These are phyloP conservation scores for Catamblyrhynchus diadema DNA, from an alignment of 2,797 vertebrate genomes.

Conservation along the genomic window DNA sequence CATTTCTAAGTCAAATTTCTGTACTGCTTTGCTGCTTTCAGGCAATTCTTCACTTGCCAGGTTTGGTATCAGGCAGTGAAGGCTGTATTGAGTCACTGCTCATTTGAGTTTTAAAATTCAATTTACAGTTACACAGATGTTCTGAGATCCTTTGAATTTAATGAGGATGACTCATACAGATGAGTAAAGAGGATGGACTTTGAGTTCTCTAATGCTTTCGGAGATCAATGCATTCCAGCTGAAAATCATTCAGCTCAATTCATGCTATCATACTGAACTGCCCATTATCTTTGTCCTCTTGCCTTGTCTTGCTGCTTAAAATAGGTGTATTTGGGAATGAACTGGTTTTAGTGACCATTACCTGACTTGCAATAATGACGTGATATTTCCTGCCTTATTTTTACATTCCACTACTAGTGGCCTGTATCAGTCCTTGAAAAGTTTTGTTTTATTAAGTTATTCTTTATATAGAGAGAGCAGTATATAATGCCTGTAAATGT, in stretches of 20 bases:
- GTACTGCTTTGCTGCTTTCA: background rate
- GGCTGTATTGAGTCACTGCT: constrained; percentile 29
- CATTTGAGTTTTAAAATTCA: constrained; percentile 65
- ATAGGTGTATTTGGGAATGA: background rate
- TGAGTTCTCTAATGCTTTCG: constrained; percentile 56
- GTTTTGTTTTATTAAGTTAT: background rate
- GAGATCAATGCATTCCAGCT: constrained; percentile 67
- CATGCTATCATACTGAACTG: constrained; percentile 3
- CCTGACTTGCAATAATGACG: background rate
- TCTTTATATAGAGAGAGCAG: background rate
- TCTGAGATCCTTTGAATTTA: constrained; percentile 62
- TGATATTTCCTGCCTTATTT: constrained; percentile 1
- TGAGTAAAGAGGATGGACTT: constrained; percentile 49
- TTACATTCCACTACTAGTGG: background rate
- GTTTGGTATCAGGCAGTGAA: constrained; percentile 7
- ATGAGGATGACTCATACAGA: constrained; percentile 67
- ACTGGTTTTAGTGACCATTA: constrained; percentile 24
- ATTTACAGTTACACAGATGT: constrained; percentile 54
- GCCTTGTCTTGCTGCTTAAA: constrained; percentile 23
- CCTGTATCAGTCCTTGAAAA: background rate
- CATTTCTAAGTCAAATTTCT: background rate
- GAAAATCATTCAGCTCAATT: constrained; percentile 44
- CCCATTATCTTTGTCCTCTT: constrained; percentile 47
- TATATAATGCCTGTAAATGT: background rate
- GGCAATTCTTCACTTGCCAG: background rate